These are phyloP conservation scores for Acipenser oxyrinchus DNA, from an alignment of 2,797 vertebrate species.

Conservation along the genomic window DNA sequence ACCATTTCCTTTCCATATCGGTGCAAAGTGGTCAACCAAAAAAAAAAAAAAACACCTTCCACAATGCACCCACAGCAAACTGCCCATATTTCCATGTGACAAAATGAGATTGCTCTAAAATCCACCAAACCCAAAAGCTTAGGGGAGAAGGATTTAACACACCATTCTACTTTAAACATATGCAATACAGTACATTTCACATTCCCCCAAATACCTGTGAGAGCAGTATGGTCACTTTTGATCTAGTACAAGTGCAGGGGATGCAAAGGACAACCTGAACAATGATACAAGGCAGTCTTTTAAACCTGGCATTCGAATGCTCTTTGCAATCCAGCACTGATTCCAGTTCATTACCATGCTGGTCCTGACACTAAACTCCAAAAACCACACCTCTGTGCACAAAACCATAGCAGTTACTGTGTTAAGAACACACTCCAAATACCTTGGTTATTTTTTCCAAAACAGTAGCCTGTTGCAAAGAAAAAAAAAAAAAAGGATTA, in stretches of 20 bases:
- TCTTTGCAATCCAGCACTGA: too few relatives aligned
- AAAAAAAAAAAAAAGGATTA: too few relatives aligned
- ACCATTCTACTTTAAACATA: background rate
- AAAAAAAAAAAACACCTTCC: background rate
- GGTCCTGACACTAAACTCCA: too few relatives aligned
- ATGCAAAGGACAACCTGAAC: background rate
- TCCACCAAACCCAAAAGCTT: background rate
- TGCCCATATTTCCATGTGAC: conserved; percentile 3
- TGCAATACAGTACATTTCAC: background rate
- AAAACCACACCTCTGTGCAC: too few relatives aligned
- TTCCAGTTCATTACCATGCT: too few relatives aligned
- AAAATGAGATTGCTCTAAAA: background rate
- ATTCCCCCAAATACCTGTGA: conserved; percentile 12
- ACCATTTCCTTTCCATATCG: background rate
- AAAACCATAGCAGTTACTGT: too few relatives aligned
- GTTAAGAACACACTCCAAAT: too few relatives aligned
- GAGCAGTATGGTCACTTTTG: conserved; percentile 16
- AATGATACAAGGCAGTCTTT: background rate
- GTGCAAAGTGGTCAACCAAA: conserved; percentile 5
- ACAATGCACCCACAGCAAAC: background rate
- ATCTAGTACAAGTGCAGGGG: conserved; percentile 20
- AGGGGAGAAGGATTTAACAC: background rate
- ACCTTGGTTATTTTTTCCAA: too few relatives aligned
- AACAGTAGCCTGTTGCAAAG: too few relatives aligned
- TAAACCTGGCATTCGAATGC: background rate